Conservation (phyloP, 2,797 vertebrate species). For the Myotis vivesi region DNA sequence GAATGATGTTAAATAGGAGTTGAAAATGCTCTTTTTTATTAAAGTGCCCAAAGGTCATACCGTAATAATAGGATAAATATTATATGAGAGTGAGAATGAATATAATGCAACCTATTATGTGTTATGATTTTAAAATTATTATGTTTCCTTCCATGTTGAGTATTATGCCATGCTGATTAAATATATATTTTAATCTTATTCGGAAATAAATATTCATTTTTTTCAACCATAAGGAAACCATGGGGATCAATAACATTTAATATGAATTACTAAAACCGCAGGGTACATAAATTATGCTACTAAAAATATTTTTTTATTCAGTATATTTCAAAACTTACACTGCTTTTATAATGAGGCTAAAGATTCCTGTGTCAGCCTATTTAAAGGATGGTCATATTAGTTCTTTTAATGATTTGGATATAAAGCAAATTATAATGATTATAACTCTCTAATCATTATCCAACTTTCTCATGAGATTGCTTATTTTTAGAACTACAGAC, state of each 20-base stretch:
- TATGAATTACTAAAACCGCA: conserved; percentile 45
- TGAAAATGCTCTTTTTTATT: conserved; percentile 27
- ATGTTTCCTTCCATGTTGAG: conserved; percentile 19
- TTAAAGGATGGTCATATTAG: conserved; percentile 34
- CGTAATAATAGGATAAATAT: conserved; percentile 19
- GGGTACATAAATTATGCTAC: background rate
- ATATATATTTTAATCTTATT: conserved; percentile 44
- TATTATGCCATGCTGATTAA: conserved; percentile 30
- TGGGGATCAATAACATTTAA: conserved; percentile 2
- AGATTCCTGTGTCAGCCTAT: background rate
- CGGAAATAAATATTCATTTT: conserved; percentile 50
- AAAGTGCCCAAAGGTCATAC: background rate
- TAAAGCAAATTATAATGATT: background rate
- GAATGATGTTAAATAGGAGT: background rate
- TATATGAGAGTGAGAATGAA: background rate
- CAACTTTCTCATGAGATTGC: background rate
- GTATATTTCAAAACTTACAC: conserved; percentile 48
- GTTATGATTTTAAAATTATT: conserved; percentile 53
- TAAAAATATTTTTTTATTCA: conserved; percentile 29
- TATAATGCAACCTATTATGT: background rate
- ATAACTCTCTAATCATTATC: background rate
- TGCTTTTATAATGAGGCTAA: conserved; percentile 14
- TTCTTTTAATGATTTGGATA: conserved; percentile 51
- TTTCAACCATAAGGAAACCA: conserved; percentile 13
- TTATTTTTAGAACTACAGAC: conserved; percentile 9